phyloP scores from a whole-genome alignment of 2,888 invertebrate genomes.

The Ophraella communa region DNA sequence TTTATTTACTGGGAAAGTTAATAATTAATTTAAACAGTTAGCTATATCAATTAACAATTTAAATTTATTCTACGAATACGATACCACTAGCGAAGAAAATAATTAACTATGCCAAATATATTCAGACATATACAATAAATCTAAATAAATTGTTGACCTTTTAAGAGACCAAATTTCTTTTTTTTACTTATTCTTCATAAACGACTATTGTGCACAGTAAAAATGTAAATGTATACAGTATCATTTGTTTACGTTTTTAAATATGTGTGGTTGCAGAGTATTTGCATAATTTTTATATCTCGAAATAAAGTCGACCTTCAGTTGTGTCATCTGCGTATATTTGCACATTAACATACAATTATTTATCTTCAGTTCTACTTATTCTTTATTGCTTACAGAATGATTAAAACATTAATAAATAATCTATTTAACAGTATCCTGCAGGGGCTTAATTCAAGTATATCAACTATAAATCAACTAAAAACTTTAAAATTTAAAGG shows the following conservation, averaged over 20 bases:
- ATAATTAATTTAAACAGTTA: too few species aligned
- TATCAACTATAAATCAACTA: too few species aligned
- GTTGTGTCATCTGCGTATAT: slow-evolving; percentile 33
- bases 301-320: slow-evolving; percentile 29
- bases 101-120: neutral
- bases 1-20: too few species aligned
- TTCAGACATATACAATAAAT: neutral
- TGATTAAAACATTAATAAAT: neutral
- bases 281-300: slow-evolving; percentile 36
- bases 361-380: neutral
- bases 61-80: neutral
- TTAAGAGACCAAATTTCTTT: slow-evolving; percentile 7
- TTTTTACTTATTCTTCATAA: slow-evolving; percentile 10
- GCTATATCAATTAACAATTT: neutral
- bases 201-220: slow-evolving; percentile 6
- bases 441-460: too few species aligned
- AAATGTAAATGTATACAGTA: slow-evolving; percentile 22
- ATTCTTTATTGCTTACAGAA: neutral
- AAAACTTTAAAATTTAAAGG: too few species aligned
- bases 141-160: slow-evolving; percentile 11
- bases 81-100: neutral
- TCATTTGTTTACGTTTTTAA: slow-evolving; percentile 23
- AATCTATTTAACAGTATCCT: too few species aligned
- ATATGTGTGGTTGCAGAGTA: slow-evolving; percentile 26
- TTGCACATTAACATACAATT: slow-evolving; percentile 1